phyloP scores from a whole-genome alignment of 2,113 vertebrate genomes.

The Setophaga petechia region DNA sequence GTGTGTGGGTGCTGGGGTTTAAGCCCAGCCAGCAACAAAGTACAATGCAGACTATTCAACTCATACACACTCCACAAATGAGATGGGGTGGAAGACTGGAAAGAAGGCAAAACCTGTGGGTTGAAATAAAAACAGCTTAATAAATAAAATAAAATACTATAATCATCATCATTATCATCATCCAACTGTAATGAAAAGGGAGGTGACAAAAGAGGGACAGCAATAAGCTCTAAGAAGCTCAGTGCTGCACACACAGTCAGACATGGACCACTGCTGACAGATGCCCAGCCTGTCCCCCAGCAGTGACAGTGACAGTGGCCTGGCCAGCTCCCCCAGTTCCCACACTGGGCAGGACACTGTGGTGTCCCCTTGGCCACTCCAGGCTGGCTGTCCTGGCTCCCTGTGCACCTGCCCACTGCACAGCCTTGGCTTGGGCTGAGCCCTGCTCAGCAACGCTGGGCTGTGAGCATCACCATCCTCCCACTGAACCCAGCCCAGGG shows the following conservation, averaged over 20 bases:
- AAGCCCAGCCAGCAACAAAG: background rate
- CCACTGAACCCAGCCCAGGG: fast-evolving
- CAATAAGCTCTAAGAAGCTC: background rate
- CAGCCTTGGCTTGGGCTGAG: background rate
- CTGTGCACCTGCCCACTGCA: background rate
- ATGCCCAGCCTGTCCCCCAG: background rate
- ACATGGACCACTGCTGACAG: background rate
- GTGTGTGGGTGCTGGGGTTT: background rate
- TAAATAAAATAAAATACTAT: background rate
- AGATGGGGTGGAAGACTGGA: background rate
- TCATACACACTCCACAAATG: background rate
- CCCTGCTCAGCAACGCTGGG: background rate
- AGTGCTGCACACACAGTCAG: background rate
- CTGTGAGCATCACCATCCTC: background rate
- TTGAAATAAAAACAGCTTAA: background rate
- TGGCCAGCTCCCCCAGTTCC: background rate
- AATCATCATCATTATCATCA: background rate
- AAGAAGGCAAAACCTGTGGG: background rate
- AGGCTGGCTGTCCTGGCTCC: background rate
- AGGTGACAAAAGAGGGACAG: background rate
- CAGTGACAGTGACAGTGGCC: background rate
- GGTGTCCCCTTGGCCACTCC: background rate
- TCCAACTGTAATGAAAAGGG: background rate
- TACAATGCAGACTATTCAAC: background rate
- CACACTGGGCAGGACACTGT: background rate